Percentiles rank a stretch among this genome's conserved stretches.
Evolutionary conservation across 2,888 invertebrate species (phyloP).

Genomic region (Aproaerema taeniolella): DNA sequence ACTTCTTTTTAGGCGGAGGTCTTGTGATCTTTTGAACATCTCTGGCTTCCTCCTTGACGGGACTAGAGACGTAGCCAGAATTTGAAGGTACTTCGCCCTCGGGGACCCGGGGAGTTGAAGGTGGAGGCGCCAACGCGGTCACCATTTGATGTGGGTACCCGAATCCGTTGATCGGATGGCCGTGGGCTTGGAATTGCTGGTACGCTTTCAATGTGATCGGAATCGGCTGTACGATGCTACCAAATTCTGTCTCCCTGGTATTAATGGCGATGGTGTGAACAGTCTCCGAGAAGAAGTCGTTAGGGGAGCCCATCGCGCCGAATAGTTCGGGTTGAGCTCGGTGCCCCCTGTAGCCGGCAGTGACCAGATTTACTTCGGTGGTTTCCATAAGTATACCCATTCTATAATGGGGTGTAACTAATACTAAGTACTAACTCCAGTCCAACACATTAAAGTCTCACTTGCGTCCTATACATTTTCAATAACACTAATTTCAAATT

Average conservation of each 20-base stretch:
- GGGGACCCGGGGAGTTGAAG: slow-evolving; percentile 33
- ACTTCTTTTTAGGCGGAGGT: slow-evolving; percentile 85
- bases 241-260: slow-evolving; percentile 63
- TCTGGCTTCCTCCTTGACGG: slow-evolving; percentile 39
- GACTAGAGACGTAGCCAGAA: slow-evolving; percentile 32
- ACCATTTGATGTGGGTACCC: slow-evolving; percentile 43
- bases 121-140: slow-evolving; percentile 27
- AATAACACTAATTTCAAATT: slow-evolving; percentile 2
- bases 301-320: slow-evolving; percentile 55
- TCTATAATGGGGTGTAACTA: slow-evolving; percentile 50
- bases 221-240: slow-evolving; percentile 59
- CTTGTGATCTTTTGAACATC: slow-evolving; percentile 41
- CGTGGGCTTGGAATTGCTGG: slow-evolving; percentile 45
- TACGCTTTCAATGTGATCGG: slow-evolving; percentile 58
- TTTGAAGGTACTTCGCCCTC: slow-evolving; percentile 37
- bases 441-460: slow-evolving; percentile 41
- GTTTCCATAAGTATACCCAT: slow-evolving; percentile 74
- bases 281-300: slow-evolving; percentile 51
- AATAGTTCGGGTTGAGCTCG: slow-evolving; percentile 45
- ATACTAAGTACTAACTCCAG: slow-evolving; percentile 37
- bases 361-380: slow-evolving; percentile 62
- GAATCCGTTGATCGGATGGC: slow-evolving; percentile 41
- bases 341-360: slow-evolving; percentile 50
- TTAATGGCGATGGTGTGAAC: slow-evolving; percentile 62
- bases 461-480: slow-evolving; percentile 42